These are phyloP conservation scores for Poeciliopsis infans DNA, from an alignment of 2,797 vertebrate genomes.

Conservation along the genomic window DNA sequence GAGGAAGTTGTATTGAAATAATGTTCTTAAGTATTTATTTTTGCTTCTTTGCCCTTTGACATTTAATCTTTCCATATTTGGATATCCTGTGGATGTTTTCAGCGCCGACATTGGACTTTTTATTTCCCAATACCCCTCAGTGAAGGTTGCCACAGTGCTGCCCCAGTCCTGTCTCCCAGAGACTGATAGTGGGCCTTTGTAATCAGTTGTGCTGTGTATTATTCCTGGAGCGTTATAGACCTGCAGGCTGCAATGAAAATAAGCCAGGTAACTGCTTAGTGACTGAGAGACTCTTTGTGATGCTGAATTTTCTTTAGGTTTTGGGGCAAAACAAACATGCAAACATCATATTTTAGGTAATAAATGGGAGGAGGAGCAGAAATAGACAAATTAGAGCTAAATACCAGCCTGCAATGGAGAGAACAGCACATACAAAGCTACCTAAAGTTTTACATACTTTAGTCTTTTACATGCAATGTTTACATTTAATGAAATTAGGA, in stretches of 20 bases:
- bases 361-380: background rate
- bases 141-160: conserved; percentile 48
- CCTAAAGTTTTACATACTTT: background rate
- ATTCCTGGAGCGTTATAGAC: conserved; percentile 55
- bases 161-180: conserved; percentile 72
- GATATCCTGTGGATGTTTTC: conserved; percentile 10
- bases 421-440: background rate
- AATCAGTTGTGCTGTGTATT: conserved; percentile 69
- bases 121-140: conserved; percentile 42
- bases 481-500: background rate
- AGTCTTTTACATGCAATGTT: background rate
- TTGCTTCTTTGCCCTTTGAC: conserved; percentile 8
- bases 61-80: conserved; percentile 5
- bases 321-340: conserved; percentile 2
- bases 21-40: conserved; percentile 29
- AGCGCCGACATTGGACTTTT: conserved; percentile 17
- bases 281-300: conserved; percentile 21
- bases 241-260: conserved; percentile 51
- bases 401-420: background rate
- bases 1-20: conserved; percentile 18
- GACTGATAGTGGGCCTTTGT: conserved; percentile 65
- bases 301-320: conserved; percentile 24
- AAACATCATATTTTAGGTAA: background rate
- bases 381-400: background rate
- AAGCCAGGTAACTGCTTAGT: conserved; percentile 35